Conservation (phyloP, 2,888 invertebrate genomes). For the Orthosia gracilis region DNA sequence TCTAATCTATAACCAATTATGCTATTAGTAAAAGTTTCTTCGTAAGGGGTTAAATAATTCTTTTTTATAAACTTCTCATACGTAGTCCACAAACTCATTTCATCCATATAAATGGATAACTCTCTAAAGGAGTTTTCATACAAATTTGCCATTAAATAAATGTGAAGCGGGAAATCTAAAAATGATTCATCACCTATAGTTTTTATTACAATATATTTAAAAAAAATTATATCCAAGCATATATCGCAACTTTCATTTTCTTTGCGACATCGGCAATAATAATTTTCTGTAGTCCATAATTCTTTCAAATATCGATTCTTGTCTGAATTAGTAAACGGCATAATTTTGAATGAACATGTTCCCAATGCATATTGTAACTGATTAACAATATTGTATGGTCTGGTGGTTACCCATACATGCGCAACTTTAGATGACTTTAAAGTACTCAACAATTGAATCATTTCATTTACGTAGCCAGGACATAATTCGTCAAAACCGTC, state of each 20-base stretch:
- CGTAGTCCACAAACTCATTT: conserved; percentile 26
- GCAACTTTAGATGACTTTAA: conserved; percentile 38
- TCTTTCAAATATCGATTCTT: conserved; percentile 40
- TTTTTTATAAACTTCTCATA: conserved; percentile 51
- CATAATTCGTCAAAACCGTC: conserved; percentile 64
- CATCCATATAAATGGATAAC: not conserved
- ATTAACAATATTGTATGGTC: conserved; percentile 43
- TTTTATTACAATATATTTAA: no score
- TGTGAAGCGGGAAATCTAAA: conserved; percentile 52
- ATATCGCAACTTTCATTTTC: no score
- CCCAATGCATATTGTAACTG: conserved; percentile 48
- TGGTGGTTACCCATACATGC: conserved; percentile 59
- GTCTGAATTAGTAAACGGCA: conserved; percentile 28
- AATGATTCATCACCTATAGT: conserved; percentile 22
- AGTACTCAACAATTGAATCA: conserved; percentile 37
- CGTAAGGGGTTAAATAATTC: not conserved
- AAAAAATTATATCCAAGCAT: no score
- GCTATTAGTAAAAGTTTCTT: no score
- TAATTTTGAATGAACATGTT: conserved; percentile 46
- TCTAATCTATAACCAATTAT: no score
- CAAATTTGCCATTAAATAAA: conserved; percentile 57
- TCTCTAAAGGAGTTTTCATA: conserved; percentile 36
- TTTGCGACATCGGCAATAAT: no score
- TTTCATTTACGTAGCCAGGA: conserved; percentile 44
- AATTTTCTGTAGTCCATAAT: conserved; percentile 16